Base-by-base conservation (phyloP, 2,113 vertebrate genomes). In the Protobothrops mucrosquamatus region DNA sequence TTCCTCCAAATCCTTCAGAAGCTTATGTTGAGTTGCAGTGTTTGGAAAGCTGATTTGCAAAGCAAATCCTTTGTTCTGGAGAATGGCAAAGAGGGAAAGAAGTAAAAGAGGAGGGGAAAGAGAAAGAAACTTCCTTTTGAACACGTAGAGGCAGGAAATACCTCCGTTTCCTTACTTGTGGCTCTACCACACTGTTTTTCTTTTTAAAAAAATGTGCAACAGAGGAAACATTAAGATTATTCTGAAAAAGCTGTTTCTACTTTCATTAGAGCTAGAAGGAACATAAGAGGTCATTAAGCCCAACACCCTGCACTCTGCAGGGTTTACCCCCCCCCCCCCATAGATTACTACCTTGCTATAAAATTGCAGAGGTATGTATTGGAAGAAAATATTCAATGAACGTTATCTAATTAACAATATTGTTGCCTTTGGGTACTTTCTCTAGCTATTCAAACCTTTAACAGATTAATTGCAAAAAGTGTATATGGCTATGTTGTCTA, bases 121-220 rank as follows among this genome's bases (percentile, higher is more conserved):
- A 0, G 1, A 34, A 14, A 91, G 55, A 57, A 14, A 24, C 23
- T 9, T 85, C 20, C 12, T 91, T 29, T 26, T 74, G 14, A 74
- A 74, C n/a, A 46, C n/a, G 29, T 20, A 87, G n/a, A 15, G 1
- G 92, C 91, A 91, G 93, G 96, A 95, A 93, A 46, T 3, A 0
- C 0, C 43, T 48, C 26, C 48, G 20, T 88, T 93, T 91, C 55
- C 20, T 94, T 24, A 95, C 93, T 95, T 96, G 94, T 34, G 93
- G 64, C 85, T 48, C 18, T 48, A 24, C 34, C 81, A 9, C 81
- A n/a, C 14, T 74, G n/a, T 74, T 89, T 92, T 18, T 54, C 34
- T 59, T 91, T 92, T 18, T 56, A 81, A n/a, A 89, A 89, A 55
- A 39, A 88, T 57, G n/a, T 89, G 23, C 88, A 15, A 0, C 5